Conservation (phyloP, 2,797 vertebrate species). For the Poliocrania exsul region DNA sequence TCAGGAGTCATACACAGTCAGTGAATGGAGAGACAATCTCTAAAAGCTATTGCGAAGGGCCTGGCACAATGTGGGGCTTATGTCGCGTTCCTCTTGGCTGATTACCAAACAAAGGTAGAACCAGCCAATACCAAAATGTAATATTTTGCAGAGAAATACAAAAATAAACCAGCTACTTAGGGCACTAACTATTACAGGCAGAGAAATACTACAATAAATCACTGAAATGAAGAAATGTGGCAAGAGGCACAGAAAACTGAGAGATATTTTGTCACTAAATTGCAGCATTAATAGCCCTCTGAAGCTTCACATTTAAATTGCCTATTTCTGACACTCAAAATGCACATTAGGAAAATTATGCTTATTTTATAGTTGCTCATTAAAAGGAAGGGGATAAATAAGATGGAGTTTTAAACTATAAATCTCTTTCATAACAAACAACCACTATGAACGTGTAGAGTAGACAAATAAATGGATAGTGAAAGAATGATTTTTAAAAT, state of each 20-base stretch:
- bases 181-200: conserved; percentile 60
- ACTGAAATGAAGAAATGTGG: conserved; percentile 73
- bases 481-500: conserved; percentile 57
- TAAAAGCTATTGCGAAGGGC: conserved; percentile 25
- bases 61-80: conserved; percentile 14
- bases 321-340: conserved; percentile 74
- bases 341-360: conserved; percentile 76
- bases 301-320: conserved; percentile 74
- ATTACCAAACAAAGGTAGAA: conserved; percentile 72
- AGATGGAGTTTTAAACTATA: conserved; percentile 64
- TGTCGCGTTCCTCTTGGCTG: conserved; percentile 57
- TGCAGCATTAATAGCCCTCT: conserved; percentile 73
- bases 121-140: conserved; percentile 38
- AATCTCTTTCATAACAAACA: conserved; percentile 70
- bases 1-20: conserved; percentile 38
- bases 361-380: conserved; percentile 76
- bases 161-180: conserved; percentile 66
- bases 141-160: conserved; percentile 58
- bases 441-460: conserved; percentile 25
- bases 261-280: conserved; percentile 74
- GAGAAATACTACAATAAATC: conserved; percentile 73
- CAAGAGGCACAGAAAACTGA: conserved; percentile 70
- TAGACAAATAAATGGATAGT: conserved; percentile 58
- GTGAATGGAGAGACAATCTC: conserved; percentile 45
- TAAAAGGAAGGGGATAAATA: conserved; percentile 74